Percentiles rank a stretch among this genome's conserved stretches.
These are phyloP conservation scores for Drosophila phalerata DNA, from an alignment of 2,888 invertebrate genomes.

Conservation along the genomic window DNA sequence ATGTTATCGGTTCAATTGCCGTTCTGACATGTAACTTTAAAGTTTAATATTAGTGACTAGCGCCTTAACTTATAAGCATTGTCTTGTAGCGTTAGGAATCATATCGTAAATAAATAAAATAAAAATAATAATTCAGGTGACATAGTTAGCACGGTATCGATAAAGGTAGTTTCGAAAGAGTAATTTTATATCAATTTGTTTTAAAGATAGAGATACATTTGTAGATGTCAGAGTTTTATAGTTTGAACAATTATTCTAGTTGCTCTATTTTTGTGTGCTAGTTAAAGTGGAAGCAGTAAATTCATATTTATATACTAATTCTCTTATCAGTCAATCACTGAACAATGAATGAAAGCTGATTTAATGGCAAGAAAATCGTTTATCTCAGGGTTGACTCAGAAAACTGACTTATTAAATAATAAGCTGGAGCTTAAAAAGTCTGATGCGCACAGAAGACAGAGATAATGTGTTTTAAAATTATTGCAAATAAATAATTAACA, in stretches of 20 bases:
- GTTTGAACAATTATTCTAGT: neutral
- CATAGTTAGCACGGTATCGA: too few relatives aligned
- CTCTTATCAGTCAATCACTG: conserved; percentile 47
- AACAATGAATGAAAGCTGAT: conserved; percentile 28
- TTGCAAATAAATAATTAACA: conserved; percentile 19
- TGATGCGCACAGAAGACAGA: conserved; percentile 4
- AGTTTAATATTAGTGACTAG: too few relatives aligned
- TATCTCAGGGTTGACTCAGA: conserved; percentile 31
- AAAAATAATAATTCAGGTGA: too few relatives aligned
- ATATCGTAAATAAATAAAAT: too few relatives aligned
- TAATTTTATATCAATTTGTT: neutral
- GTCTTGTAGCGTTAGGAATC: too few relatives aligned
- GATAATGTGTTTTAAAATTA: conserved; percentile 21
- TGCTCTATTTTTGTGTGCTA: neutral
- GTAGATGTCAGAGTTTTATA: neutral
- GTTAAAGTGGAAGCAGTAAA: conserved; percentile 7
- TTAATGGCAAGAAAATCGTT: conserved; percentile 12
- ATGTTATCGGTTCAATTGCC: too few relatives aligned
- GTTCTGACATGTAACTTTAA: too few relatives aligned
- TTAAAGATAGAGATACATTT: neutral
- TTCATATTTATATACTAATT: neutral
- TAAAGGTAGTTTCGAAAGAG: too few relatives aligned
- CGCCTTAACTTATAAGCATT: too few relatives aligned
- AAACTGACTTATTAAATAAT: neutral
- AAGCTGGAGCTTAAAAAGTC: neutral